Evolutionary conservation across 2,113 vertebrate species (phyloP), one percentile per base, ranked within the genome.

Genomic region (Cyanistes caeruleus): DNA sequence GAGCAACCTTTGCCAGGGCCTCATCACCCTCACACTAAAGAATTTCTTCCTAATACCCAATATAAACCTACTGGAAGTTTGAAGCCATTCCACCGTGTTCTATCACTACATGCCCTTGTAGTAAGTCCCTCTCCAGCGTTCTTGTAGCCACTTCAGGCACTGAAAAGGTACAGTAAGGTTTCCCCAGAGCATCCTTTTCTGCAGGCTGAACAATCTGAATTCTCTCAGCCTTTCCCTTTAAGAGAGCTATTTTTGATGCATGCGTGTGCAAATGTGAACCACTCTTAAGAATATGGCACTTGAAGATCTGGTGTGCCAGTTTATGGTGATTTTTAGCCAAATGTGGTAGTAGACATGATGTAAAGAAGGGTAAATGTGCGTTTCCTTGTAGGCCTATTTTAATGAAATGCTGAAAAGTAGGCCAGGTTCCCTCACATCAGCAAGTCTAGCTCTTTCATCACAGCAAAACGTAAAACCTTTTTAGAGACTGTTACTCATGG

Each of bases 281-380:
- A 10, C 0, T 53, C 27, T 39, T 22, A 9, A 39, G 37, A 67
- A 33, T 23, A 49, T 11, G 55, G 46, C 7, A 3, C 21, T 6
- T 11, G 49, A 76, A 37, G 58, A 37, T 12, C 39, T 31, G n/a
- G 5, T 8, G 1, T 21, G 53, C 9, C 5, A 4, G 35, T 51
- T 77, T n/a, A 30, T 5, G 43, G 63, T 12, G 64, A 39, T 19
- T 80, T 85, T 62, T 62, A 83, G 75, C 25, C 51, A 21, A 58
- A 79, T 5, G 8, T 13, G 46, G 23, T 17, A 46, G 31, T 0
- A 70, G 33, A n/a, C 3, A 3, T 6, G 72, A 62, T 0, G 2
- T 19, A 11, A 30, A 43, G 41, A 44, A 46, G 28, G 76, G 48
- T 43, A 37, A 56, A 59, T 1, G 23, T 63, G 58, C 37, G 4